Evolutionary conservation across 2,113 vertebrate genomes (phyloP), one percentile per base, ranked within the genome.

Genomic region (Willisornis vidua): DNA sequence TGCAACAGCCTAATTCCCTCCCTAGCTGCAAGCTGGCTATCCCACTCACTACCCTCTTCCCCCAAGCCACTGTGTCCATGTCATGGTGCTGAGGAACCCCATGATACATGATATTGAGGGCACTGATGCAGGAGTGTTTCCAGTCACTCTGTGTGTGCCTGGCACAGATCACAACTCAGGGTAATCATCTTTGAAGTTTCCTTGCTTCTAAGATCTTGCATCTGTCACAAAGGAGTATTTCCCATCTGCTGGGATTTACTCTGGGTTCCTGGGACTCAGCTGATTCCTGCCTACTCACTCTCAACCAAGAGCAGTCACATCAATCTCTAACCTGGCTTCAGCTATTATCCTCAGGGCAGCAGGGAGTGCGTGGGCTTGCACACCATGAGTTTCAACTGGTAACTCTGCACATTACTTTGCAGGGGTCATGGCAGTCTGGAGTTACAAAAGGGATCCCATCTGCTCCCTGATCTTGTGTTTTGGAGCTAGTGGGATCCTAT

Each of bases 211-310:
- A 89, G 23, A 54, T 85, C 91, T 94, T 93, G 77, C 81, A 82
- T 85, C 94, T 97, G 93, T 97, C 95, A 97, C 57, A 76, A 58
- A 90, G 57, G 52, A 87, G 76, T 86, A 94, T 81, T 94, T 92
- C 45, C 85, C 88, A 89, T 94, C 90, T 94, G 96, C 76, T 94
- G 90, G 76, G 76, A 94, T 95, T 90, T 86, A 83, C 57, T 63
- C n/a, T 1, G 11, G 24, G 39, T 86, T 90, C 35, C 70, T 4
- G 1, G 61, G 45, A 76, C 72, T 52, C 65, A 78, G 68, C 43
- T 86, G 85, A 86, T 59, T 80, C 82, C 85, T 93, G 67, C 48
- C 48, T 83, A 59, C 48, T 15, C 1, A 0, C 37, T 57, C 37
- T 90, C 68, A 67, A 52, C 63, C 85, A 86, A 74, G 48, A 67